These are phyloP conservation scores for Ophioninae sp. DNA, from an alignment of 2,888 invertebrate genomes.

Conservation along the genomic window DNA sequence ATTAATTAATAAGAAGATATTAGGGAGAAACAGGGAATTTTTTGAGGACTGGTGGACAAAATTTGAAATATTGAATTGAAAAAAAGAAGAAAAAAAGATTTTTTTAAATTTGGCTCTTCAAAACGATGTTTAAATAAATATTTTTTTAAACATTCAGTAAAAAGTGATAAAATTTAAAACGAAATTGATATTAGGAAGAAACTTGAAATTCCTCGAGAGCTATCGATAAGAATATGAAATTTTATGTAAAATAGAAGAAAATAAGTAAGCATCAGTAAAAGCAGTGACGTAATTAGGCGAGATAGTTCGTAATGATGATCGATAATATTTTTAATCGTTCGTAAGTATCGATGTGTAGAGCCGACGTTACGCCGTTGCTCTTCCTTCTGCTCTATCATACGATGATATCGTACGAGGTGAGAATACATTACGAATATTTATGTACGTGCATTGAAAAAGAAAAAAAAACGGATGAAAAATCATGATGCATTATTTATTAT, in stretches of 20 bases:
- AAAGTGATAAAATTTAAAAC: too few relatives aligned
- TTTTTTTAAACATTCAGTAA: too few relatives aligned
- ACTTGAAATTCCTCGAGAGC: background rate
- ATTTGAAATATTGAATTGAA: too few relatives aligned
- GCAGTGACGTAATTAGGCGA: too few relatives aligned
- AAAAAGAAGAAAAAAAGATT: too few relatives aligned
- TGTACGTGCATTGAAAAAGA: slow-evolving; percentile 68
- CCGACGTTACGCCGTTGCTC: slow-evolving; percentile 3
- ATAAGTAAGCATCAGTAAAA: background rate
- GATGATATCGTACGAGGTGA: slow-evolving; percentile 68
- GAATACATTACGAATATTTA: slow-evolving; percentile 67
- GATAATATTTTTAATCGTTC: slow-evolving; percentile 7
- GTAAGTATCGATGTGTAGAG: slow-evolving; percentile 26
- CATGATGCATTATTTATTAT: slow-evolving; percentile 75
- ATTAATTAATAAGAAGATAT: too few relatives aligned
- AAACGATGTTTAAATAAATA: too few relatives aligned
- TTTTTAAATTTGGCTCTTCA: too few relatives aligned
- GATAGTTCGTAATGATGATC: background rate
- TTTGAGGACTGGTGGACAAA: too few relatives aligned
- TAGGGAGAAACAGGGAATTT: too few relatives aligned
- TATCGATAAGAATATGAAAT: background rate
- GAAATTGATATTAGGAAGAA: too few relatives aligned
- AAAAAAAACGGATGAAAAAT: slow-evolving; percentile 40
- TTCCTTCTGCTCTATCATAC: slow-evolving; percentile 60
- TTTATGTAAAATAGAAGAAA: background rate